Conservation (phyloP, 2,113 vertebrate species). For the Rissa tridactyla region DNA sequence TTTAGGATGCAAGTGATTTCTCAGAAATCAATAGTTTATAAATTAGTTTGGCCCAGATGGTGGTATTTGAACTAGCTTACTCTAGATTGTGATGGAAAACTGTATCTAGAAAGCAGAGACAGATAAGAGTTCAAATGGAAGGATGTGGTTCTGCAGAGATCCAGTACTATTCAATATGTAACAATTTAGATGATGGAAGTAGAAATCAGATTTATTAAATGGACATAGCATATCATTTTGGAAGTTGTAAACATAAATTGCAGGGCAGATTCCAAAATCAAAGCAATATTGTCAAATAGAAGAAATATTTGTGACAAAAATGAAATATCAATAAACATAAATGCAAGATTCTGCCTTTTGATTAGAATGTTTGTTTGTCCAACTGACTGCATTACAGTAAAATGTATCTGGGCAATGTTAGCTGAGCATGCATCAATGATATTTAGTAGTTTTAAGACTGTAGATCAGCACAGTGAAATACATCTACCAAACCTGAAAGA, state of each 20-base stretch:
- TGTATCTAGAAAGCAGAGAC: background rate
- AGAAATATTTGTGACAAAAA: background rate
- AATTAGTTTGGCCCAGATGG: background rate
- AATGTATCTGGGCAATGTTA: background rate
- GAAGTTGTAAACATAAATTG: background rate
- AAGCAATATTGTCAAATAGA: background rate
- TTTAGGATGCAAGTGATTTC: background rate
- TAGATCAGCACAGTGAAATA: background rate
- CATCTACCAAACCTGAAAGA: background rate
- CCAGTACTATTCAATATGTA: background rate
- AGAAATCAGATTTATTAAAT: conserved; percentile 10
- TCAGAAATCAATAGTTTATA: background rate
- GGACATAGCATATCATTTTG: background rate
- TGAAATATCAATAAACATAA: background rate
- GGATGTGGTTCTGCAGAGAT: background rate
- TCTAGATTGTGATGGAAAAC: background rate
- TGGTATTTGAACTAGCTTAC: background rate
- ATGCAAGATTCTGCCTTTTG: background rate
- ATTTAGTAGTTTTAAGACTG: background rate
- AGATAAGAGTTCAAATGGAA: background rate
- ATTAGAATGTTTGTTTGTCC: background rate
- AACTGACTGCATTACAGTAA: background rate
- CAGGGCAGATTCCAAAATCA: background rate
- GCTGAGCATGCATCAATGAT: background rate
- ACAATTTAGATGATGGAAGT: background rate